phyloP scores from a whole-genome alignment of 2,113 vertebrate genomes.

The Pseudopodoces humilis region DNA sequence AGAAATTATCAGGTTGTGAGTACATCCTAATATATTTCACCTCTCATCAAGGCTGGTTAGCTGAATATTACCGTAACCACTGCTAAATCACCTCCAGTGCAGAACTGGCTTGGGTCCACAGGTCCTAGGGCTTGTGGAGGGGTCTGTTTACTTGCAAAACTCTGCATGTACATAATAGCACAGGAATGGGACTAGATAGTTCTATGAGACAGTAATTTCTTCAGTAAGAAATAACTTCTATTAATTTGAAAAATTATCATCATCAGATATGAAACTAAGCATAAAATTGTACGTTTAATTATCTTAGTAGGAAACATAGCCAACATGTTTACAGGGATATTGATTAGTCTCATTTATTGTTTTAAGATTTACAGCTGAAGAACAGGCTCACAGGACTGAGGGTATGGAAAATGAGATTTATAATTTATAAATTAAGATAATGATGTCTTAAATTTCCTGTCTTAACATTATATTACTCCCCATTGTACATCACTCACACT shows the following conservation, averaged over 20 bases:
- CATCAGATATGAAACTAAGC: background rate
- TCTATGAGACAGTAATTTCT: background rate
- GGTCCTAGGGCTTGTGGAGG: fast-evolving
- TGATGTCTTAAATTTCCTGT: background rate
- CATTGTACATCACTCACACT: background rate
- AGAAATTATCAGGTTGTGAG: background rate
- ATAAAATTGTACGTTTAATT: background rate
- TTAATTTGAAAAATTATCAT: background rate
- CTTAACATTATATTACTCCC: background rate
- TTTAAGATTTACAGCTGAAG: background rate
- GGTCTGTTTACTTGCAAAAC: background rate
- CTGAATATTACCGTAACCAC: background rate
- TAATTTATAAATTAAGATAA: background rate
- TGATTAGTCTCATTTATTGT: background rate
- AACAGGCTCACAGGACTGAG: background rate
- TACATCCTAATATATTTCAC: background rate
- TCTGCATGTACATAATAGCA: background rate
- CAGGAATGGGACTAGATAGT: background rate
- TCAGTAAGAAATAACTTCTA: background rate
- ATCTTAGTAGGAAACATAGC: background rate
- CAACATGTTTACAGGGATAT: background rate
- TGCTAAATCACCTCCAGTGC: background rate
- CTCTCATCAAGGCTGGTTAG: background rate
- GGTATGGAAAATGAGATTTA: background rate
- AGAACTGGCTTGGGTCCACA: background rate